Evolutionary conservation across 2,113 vertebrate species (phyloP).

Genomic region (Sceloporus undulatus): DNA sequence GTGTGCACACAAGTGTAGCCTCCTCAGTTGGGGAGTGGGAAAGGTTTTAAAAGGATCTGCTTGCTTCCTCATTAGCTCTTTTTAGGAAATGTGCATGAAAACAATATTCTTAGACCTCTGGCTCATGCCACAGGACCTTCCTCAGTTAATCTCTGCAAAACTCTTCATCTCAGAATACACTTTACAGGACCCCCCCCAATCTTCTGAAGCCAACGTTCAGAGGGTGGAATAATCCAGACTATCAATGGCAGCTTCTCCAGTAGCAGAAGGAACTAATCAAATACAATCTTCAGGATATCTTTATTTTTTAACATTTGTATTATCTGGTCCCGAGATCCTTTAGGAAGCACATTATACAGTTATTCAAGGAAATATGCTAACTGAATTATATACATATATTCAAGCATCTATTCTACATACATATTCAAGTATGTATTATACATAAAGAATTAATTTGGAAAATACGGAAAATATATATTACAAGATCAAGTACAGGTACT

Average conservation of each 20-base stretch:
- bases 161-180: not conserved
- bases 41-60: not conserved
- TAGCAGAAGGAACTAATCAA: not conserved
- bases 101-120: not conserved
- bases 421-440: not conserved
- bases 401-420: no score
- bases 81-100: not conserved
- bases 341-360: not conserved
- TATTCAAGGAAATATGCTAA: not conserved
- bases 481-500: no score
- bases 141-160: not conserved
- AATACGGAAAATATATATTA: not conserved
- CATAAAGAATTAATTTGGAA: not conserved
- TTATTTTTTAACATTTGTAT: not conserved
- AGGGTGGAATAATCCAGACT: not conserved
- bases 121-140: no score
- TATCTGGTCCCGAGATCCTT: not conserved
- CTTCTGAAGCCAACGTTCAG: no score
- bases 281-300: not conserved
- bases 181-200: no score
- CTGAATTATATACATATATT: not conserved
- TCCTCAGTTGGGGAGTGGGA: not conserved
- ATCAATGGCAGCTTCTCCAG: not conserved
- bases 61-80: not conserved
- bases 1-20: not conserved